These are phyloP conservation scores for Sylvilagus bachmani DNA, from an alignment of 2,113 vertebrate species.

Conservation along the genomic window DNA sequence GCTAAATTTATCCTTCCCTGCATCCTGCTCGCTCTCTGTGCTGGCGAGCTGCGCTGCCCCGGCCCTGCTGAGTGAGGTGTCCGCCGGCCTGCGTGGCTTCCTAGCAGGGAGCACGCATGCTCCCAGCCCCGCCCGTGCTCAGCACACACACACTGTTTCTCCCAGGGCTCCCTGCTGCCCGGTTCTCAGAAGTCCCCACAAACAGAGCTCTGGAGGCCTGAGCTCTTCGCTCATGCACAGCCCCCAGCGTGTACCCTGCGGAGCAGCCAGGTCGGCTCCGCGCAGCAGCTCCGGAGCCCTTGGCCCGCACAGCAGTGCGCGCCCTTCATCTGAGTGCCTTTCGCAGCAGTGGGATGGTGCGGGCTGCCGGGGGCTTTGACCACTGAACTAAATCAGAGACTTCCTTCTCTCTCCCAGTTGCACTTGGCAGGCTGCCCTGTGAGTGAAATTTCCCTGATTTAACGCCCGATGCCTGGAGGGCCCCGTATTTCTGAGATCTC, in stretches of 20 bases:
- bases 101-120: neutral
- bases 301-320: neutral
- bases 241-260: neutral
- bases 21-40: constrained; percentile 6
- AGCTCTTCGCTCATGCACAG: neutral
- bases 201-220: neutral
- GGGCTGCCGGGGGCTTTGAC: neutral
- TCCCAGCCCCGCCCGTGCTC: neutral
- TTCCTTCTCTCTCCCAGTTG: constrained; percentile 51
- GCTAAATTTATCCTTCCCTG: constrained; percentile 76
- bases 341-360: neutral
- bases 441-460: constrained; percentile 68
- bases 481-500: constrained; percentile 63
- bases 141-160: neutral
- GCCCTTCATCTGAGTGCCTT: neutral
- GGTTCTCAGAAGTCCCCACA: neutral
- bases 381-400: constrained; percentile 52
- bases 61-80: constrained; percentile 41
- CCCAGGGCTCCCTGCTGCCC: neutral
- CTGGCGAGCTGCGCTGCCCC: neutral
- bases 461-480: constrained; percentile 13
- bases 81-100: neutral
- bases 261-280: neutral
- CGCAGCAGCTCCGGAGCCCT: neutral
- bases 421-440: constrained; percentile 62